Evolutionary conservation across 2,797 vertebrate genomes (phyloP), one percentile per base, ranked within the genome.

Genomic region (Centropyge bicolor): DNA sequence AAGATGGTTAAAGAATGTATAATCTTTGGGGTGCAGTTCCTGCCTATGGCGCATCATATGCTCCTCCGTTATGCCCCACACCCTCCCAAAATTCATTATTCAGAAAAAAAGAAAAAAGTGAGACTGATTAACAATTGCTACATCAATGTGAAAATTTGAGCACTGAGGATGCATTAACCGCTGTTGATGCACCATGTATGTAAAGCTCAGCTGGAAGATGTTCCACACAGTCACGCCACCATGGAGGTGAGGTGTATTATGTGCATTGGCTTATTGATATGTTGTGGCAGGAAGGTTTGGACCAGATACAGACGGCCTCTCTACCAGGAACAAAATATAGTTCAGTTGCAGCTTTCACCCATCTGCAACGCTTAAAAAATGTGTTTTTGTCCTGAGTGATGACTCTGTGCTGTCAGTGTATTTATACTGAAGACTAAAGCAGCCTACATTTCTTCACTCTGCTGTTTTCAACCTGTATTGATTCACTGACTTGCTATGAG

Each of bases 1-100:
- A 62, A 3, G 43, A 59, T 56, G 52, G 71, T 71, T 76, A 31
- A 63, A 81, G 10, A 76, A 76, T 38, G n/a, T 43, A 20, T 27
- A 51, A 54, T 66, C n/a, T 20, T 31, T 8, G 17, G 24, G 61
- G 8, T 27, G 5, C 17, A 13, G 9, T 64, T 24, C 14, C 17
- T 12, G 17, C 17, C 54, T 12, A 41, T 31, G 31, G 20, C 9
- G 6, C 38, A 61, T 61, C 7, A 14, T 43, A 40, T 22, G 12
- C 59, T 20, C 40, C 5, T 16, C 1, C 17, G 27, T 27, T 45
- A 35, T 3, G 17, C 11, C 20, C 57, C 19, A 14, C 19, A 65
- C 14, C 43, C 19, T 65, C 24, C 60, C 8, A 5, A 43, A 62
- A 16, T 16, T 3, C 1, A 38, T 38, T 59, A n/a, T 20, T 7